Evolutionary conservation across 2,797 vertebrate species (phyloP), one percentile per base, ranked within the genome.

Genomic region (Gadopsis bispinosus): DNA sequence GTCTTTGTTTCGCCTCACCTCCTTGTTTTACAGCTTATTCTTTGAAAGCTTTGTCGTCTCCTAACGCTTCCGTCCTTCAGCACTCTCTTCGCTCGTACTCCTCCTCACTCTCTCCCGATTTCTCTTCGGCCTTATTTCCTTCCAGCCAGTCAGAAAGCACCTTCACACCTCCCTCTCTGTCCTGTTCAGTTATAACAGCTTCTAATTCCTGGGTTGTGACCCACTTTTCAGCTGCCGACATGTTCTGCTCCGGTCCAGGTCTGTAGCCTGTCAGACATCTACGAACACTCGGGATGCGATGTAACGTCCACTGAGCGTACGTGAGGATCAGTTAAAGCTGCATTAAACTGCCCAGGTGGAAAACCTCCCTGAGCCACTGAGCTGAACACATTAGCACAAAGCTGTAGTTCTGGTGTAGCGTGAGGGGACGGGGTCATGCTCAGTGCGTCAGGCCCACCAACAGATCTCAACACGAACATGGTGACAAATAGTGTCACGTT

Each of bases 91-190:
- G 4, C 47, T 50, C 47, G 0, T 20, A 12, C 50, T 78, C 35
- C 26, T 50, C 50, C 58, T 51, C 73, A 26, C 35, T 67, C 33
- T n/a, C 20, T 35, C 22, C 47, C 39, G n/a, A 45, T 50, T 48
- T 22, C 50, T 37, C 29, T 19, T 65, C 16, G 58, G 0, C 69
- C 69, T 35, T 13, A 3, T 82, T 50, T 51, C 20, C 72, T 53
- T 70, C 13, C 26, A 31, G 54, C 13, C 81, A 64, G 77, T 58
- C 73, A 33, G 69, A 39, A n/a, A 60, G n/a, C 29, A 33, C 31
- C 26, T 83, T 88, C 76, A 81, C 84, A 77, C 89, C 29, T 84
- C 79, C 79, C 43, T 60, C 83, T 71, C 26, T 81, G 66, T 80
- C 51, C 86, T 87, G 83, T 74, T 87, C 83, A 60, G 59, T 43